Evolutionary conservation across 1,140 invertebrate species (phyloP).

Genomic region (Caenorhabditis remanei): DNA sequence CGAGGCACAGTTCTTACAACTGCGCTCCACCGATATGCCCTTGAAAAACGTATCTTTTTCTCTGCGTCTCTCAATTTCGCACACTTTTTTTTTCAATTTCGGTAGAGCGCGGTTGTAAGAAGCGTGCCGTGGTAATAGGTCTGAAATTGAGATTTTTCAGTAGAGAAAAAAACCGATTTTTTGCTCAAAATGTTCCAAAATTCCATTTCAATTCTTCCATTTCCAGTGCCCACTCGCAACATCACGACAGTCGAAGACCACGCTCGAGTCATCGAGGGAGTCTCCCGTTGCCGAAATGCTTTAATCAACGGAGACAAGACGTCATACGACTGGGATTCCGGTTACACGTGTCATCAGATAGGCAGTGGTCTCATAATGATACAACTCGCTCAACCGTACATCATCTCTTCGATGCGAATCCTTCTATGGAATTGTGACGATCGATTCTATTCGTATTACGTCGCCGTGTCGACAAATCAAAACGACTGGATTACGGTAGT

Average conservation of each 20-base stretch:
- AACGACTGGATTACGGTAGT: conserved; percentile 89
- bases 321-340: conserved; percentile 97
- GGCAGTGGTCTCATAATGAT: conserved; percentile 93
- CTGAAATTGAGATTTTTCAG: too few relatives aligned
- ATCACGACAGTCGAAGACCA: conserved; percentile 89
- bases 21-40: too few relatives aligned
- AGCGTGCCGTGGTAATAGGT: too few relatives aligned
- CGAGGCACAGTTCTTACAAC: too few relatives aligned
- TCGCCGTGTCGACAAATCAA: conserved; percentile 93
- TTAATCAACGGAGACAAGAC: conserved; percentile 91
- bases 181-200: too few relatives aligned
- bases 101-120: too few relatives aligned
- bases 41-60: too few relatives aligned
- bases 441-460: conserved; percentile 92
- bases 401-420: conserved; percentile 89
- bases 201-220: too few relatives aligned
- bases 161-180: too few relatives aligned
- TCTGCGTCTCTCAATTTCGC: too few relatives aligned
- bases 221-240: conserved; percentile 88
- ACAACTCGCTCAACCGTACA: conserved; percentile 94
- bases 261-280: conserved; percentile 94
- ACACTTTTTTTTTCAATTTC: too few relatives aligned
- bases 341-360: conserved; percentile 98
- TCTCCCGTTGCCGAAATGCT: conserved; percentile 90
- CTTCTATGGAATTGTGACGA: conserved; percentile 98